Evolutionary conservation across 2,113 vertebrate species (phyloP).

Genomic region (Passer montanus): DNA sequence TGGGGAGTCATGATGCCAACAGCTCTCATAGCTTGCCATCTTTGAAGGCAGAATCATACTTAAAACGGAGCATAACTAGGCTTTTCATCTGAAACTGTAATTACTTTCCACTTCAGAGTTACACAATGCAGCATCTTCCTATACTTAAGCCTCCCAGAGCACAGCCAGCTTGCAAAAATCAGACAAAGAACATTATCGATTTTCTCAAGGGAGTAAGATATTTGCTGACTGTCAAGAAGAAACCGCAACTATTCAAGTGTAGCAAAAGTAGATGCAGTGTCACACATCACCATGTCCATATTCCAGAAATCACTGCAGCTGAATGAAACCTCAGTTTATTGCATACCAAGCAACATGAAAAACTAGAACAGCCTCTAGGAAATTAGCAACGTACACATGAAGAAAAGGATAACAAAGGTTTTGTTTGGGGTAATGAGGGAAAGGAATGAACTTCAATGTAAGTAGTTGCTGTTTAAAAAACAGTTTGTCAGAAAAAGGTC

Average conservation of each 20-base stretch:
- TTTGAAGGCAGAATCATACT: constrained; percentile 58
- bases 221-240: constrained; percentile 45
- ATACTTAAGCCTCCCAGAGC: neutral
- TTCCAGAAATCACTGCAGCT: neutral
- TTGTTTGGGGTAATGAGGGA: neutral
- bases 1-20: constrained; percentile 25
- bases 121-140: constrained; percentile 55
- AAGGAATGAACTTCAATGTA: neutral
- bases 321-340: neutral
- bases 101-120: constrained; percentile 65
- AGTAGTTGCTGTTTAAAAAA: neutral
- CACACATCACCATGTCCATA: neutral
- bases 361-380: neutral
- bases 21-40: constrained; percentile 14
- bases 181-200: neutral
- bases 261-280: neutral
- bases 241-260: neutral
- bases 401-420: neutral
- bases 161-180: constrained; percentile 2
- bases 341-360: neutral
- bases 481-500: neutral
- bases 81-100: constrained; percentile 61
- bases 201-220: constrained; percentile 48
- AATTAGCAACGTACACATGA: neutral
- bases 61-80: constrained; percentile 53